phyloP scores from a whole-genome alignment of 1,140 invertebrate genomes.

The Drosophila leontia region DNA sequence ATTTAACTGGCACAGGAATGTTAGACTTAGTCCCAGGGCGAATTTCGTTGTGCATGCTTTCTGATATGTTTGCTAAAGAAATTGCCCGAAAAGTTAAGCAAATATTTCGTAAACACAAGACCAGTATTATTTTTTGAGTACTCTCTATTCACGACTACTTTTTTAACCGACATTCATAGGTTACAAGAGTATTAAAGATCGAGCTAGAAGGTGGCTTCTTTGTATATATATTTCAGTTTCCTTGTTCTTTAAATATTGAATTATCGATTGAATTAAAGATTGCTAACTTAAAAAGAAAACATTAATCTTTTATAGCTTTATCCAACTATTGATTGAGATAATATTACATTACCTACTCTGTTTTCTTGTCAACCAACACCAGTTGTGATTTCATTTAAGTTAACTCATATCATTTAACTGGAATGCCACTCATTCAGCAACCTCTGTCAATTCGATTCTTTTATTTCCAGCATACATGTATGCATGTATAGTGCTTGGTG shows the following conservation, averaged over 20 bases:
- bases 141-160: background rate
- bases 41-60: background rate
- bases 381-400: slow-evolving; percentile 5
- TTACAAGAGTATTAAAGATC: background rate
- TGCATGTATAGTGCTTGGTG: background rate
- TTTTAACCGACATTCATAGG: too few species aligned
- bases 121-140: background rate
- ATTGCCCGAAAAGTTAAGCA: slow-evolving; percentile 8
- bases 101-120: slow-evolving; percentile 6
- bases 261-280: background rate
- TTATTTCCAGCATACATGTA: background rate
- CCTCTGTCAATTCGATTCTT: background rate
- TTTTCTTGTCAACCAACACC: background rate
- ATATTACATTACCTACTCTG: background rate
- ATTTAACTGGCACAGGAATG: slow-evolving; percentile 17
- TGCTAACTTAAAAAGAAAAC: background rate
- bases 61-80: background rate
- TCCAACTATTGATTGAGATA: background rate
- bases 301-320: background rate
- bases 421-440: background rate
- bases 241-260: background rate
- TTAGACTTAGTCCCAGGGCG: background rate
- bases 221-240: background rate
- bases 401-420: slow-evolving; percentile 12
- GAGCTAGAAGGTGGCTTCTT: too few species aligned